Evolutionary conservation across 1,140 invertebrate species (phyloP).

Genomic region (Ectropis grisescens): DNA sequence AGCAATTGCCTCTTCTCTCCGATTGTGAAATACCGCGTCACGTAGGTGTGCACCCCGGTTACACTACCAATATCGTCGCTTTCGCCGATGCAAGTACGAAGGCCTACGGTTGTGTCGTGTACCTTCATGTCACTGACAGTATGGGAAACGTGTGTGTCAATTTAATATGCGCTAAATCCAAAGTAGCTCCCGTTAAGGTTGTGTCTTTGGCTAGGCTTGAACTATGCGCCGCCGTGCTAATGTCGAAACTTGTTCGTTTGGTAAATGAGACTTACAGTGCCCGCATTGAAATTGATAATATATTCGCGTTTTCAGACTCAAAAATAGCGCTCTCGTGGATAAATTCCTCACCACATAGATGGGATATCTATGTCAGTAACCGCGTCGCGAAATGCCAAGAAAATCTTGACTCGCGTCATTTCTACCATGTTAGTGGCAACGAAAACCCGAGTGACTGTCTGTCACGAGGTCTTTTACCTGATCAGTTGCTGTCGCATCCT

Average conservation of each 20-base stretch:
- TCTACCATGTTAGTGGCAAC: conserved; percentile 5
- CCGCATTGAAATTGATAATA: conserved; percentile 12
- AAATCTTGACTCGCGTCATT: conserved; percentile 3
- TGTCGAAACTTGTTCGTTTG: conserved; percentile 17
- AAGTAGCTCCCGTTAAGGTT: conserved; percentile 14
- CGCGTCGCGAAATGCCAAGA: conserved; percentile 9
- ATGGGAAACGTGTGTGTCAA: conserved; percentile 1
- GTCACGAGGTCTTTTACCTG: conserved; percentile 6
- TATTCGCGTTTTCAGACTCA: conserved; percentile 9
- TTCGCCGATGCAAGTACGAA: conserved; percentile 18
- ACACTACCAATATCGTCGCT: conserved; percentile 8
- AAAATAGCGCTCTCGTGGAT: conserved; percentile 14
- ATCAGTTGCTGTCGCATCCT: conserved; percentile 1
- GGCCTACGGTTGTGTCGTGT: conserved; percentile 13
- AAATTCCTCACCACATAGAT: conserved; percentile 8
- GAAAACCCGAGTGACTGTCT: conserved; percentile 15
- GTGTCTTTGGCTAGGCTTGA: conserved; percentile 21
- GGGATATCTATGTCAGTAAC: conserved; percentile 11
- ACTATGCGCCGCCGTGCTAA: conserved; percentile 16
- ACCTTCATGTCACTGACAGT: conserved; percentile 8
- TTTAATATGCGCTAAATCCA: conserved; percentile 20
- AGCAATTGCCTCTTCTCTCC: conserved; percentile 10
- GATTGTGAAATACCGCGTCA: conserved; percentile 13
- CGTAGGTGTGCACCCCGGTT: conserved; percentile 3
- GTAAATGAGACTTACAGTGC: conserved; percentile 12